phyloP scores from a whole-genome alignment of 2,888 invertebrate genomes.

The Pristionchus mayeri region DNA sequence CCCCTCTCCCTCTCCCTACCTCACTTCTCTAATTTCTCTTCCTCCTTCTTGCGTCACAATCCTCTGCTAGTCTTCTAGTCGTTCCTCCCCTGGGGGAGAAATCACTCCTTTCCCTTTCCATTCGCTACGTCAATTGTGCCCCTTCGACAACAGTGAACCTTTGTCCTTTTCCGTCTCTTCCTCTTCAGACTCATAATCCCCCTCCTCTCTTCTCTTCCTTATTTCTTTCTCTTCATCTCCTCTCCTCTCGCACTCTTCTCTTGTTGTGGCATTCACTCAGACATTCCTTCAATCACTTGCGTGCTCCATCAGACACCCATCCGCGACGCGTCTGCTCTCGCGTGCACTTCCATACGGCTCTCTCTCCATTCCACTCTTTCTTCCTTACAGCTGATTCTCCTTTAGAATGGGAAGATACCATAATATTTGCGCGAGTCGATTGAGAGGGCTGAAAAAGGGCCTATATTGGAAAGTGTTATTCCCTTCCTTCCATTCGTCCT shows the following conservation, averaged over 20 bases:
- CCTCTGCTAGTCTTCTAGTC: conserved; percentile 13
- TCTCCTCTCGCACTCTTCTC: conserved; percentile 22
- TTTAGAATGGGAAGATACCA: not conserved
- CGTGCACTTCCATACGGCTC: conserved; percentile 15
- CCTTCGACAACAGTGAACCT: not conserved
- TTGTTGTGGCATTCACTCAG: not conserved
- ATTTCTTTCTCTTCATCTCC: conserved; percentile 22
- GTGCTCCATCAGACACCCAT: not conserved
- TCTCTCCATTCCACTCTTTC: not conserved
- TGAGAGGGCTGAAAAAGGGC: not conserved
- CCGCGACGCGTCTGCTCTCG: not conserved
- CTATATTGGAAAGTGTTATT: not conserved
- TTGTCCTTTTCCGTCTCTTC: conserved; percentile 35
- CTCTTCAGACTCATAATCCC: conserved; percentile 43
- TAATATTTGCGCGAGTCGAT: conserved; percentile 5
- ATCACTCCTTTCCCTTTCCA: conserved; percentile 34
- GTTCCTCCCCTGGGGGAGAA: not conserved
- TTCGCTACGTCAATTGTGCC: not conserved
- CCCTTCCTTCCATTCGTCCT: not conserved
- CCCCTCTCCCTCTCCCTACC: conserved; percentile 47
- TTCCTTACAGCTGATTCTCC: conserved; percentile 37
- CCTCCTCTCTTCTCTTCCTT: not conserved
- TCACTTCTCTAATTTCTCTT: conserved; percentile 50
- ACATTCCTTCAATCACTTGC: not conserved
- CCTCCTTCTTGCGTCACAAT: conserved; percentile 44